Percentiles rank a stretch among this genome's conserved stretches.
Evolutionary conservation across 2,113 vertebrate species (phyloP).

Genomic region (Apistogramma diplotaenia): DNA sequence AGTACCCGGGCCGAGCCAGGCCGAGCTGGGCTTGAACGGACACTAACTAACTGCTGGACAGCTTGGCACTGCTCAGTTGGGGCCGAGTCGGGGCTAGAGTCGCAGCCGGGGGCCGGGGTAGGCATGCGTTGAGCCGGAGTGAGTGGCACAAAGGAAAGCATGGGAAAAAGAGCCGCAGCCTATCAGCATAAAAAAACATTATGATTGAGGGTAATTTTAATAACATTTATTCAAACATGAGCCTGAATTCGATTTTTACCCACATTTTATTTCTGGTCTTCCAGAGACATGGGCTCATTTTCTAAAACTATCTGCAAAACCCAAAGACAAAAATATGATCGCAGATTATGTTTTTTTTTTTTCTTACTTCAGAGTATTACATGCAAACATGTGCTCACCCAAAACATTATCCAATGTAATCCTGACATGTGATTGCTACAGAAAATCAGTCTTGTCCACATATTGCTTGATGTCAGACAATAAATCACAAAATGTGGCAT

Average conservation of each 20-base stretch:
- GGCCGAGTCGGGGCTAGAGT: conserved; percentile 44
- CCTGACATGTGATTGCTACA: conserved; percentile 27
- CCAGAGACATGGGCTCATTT: not conserved
- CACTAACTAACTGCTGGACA: conserved; percentile 68
- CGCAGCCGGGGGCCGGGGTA: conserved; percentile 62
- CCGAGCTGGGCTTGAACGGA: conserved; percentile 56
- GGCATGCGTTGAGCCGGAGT: conserved; percentile 71
- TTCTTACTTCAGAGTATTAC: not conserved
- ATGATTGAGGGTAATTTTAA: not conserved
- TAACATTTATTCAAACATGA: not conserved
- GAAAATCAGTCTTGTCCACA: conserved; percentile 42
- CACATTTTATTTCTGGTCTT: not conserved
- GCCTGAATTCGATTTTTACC: not conserved
- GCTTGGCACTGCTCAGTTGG: conserved; percentile 63
- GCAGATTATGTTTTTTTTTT: not conserved
- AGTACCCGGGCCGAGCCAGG: conserved; percentile 52
- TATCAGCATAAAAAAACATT: conserved; percentile 32
- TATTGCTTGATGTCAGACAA: not conserved
- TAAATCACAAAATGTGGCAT: not conserved
- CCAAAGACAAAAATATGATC: not conserved
- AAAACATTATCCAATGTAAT: conserved; percentile 14
- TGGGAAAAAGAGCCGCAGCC: conserved; percentile 67
- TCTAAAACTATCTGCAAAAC: not conserved
- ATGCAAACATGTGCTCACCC: not conserved
- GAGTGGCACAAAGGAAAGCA: conserved; percentile 62